Conservation (phyloP, 2,797 vertebrate genomes). For the Chloroceryle inda region DNA sequence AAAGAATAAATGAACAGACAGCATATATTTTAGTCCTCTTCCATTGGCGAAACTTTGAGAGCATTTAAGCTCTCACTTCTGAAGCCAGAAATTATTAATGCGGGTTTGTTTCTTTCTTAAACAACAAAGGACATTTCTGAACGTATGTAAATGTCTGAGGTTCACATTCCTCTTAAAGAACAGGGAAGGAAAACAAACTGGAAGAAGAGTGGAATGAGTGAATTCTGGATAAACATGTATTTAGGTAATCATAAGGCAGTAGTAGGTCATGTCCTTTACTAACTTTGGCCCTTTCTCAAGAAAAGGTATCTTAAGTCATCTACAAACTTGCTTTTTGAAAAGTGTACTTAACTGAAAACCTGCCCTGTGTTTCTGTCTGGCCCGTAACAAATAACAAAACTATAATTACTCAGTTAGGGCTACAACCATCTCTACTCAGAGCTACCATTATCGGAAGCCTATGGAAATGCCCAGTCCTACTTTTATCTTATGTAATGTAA, state of each 20-base stretch:
- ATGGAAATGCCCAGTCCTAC: background rate
- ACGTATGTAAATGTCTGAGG: background rate
- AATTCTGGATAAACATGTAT: background rate
- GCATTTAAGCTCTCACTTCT: background rate
- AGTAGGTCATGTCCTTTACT: background rate
- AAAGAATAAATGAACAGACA: background rate
- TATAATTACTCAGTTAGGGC: background rate
- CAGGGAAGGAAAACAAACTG: background rate
- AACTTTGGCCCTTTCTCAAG: background rate
- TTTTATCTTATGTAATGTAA: background rate
- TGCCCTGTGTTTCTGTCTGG: background rate
- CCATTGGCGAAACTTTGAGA: background rate
- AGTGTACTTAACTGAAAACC: background rate
- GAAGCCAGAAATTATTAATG: background rate
- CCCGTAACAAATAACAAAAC: background rate
- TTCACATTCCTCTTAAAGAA: background rate
- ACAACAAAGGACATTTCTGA: background rate
- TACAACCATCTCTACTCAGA: background rate
- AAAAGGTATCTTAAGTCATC: background rate
- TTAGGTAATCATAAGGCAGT: background rate
- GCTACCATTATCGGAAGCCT: background rate
- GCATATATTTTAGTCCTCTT: background rate
- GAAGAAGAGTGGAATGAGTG: background rate
- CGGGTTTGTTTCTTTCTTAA: background rate
- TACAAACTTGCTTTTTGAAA: background rate